Base-by-base conservation (phyloP, 2,113 vertebrate species). In the Poeciliopsis occidentalis region DNA sequence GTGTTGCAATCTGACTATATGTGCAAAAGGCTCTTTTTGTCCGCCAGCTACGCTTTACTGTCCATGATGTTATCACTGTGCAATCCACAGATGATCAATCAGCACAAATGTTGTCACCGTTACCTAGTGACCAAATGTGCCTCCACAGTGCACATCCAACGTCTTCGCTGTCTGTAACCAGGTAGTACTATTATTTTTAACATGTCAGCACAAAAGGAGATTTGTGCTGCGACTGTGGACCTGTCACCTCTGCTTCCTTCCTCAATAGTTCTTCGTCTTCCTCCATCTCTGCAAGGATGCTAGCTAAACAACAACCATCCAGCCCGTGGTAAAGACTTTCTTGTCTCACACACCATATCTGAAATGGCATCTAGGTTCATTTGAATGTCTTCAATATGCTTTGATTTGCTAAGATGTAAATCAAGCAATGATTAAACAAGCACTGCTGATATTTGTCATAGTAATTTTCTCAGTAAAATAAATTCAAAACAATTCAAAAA, bases 81-180 rank as follows among this genome's bases (percentile, higher is more conserved):
- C 2, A 15, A 64, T 37, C 31, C 44, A 22, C 57, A 64, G 71
- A 32, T 62, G 63, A 64, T 67, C 37, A 3, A 17, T 32, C 62
- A 19, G 8, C 68, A 67, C 22, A 60, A 4, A 32, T 71, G 13
- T 47, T 75, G 75, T 70, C 67, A 76, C 3, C 15, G n/a, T 51
- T 60, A 62, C 79, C 39, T 54, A 76, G 77, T 63, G 83, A 87
- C 70, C 67, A 57, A 26, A 67, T 67, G 6, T 57, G 1, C 24
- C 54, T 22, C 4, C 37, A 62, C n/a, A 61, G 26, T 67, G 37
- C 44, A 47, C 15, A 12, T 27, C 31, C 62, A 41, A 47, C 17
- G 4, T 47, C 13, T 47, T 17, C 44, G 37, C 24, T 64, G 19
- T 31, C 12, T 12, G n/a, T 0, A 47, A 47, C 17, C 44, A 19